phyloP scores from a whole-genome alignment of 2,797 vertebrate species.

The Channa striata region DNA sequence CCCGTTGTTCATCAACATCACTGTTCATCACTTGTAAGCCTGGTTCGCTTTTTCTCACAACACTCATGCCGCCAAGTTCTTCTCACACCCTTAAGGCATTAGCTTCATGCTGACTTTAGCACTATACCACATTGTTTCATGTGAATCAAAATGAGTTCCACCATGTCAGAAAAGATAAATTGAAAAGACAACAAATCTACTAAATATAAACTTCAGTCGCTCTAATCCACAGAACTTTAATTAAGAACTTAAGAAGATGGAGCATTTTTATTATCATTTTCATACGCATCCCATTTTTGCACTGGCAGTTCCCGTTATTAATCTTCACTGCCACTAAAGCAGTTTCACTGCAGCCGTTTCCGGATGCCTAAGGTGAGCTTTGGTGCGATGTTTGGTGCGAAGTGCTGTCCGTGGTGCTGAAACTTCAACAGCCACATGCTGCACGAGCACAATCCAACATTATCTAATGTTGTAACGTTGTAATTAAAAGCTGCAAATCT shows the following conservation, averaged over 20 bases:
- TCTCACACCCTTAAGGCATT: conserved; percentile 56
- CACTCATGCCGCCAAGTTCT: conserved; percentile 44
- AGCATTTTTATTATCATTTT: conserved; percentile 34
- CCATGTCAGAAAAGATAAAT: conserved; percentile 59
- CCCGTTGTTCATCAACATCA: conserved; percentile 41
- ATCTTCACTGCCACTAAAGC: conserved; percentile 17
- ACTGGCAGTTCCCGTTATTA: conserved; percentile 37
- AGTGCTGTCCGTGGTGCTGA: conserved; percentile 47
- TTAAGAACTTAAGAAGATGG: conserved; percentile 47
- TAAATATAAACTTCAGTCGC: conserved; percentile 59
- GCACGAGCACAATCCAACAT: no score
- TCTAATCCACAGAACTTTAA: conserved; percentile 52
- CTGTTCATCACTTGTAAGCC: conserved; percentile 31
- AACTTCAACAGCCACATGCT: background rate
- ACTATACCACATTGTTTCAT: conserved; percentile 39
- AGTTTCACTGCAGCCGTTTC: background rate
- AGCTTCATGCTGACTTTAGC: conserved; percentile 64
- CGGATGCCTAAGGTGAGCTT: background rate
- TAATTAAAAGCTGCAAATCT: no score
- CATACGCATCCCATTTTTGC: conserved; percentile 31
- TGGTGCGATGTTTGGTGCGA: background rate
- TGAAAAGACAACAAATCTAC: conserved; percentile 40
- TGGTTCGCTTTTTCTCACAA: conserved; percentile 51
- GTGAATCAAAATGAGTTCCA: conserved; percentile 52
- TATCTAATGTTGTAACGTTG: no score